Evolutionary conservation across 2,113 vertebrate species (phyloP).

Genomic region (Macrotus californicus): DNA sequence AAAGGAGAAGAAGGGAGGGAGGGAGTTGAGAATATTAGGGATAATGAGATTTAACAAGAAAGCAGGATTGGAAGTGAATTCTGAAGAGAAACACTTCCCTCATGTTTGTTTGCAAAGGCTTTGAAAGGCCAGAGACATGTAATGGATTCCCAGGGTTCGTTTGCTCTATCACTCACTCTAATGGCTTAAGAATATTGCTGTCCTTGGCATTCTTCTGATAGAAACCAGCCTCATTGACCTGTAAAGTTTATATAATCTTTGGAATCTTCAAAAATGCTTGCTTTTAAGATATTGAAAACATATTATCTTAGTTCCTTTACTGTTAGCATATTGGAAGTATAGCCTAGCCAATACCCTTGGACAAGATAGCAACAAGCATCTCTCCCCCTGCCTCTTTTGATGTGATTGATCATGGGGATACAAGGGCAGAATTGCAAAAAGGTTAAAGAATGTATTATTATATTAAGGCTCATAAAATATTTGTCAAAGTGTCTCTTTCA

Average conservation of each 20-base stretch:
- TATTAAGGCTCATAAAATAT: neutral
- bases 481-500: neutral
- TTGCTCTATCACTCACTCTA: neutral
- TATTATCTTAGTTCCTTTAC: neutral
- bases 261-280: neutral
- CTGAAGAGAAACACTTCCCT: neutral
- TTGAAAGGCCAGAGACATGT: neutral
- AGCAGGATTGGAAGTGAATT: neutral
- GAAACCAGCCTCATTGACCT: neutral
- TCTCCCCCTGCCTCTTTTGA: neutral
- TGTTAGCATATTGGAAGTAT: neutral
- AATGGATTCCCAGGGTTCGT: neutral
- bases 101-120: neutral
- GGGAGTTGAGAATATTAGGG: neutral
- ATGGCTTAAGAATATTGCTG: neutral
- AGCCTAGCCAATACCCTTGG: neutral
- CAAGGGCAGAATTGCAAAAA: neutral
- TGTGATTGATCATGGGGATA: neutral
- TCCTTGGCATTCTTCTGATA: neutral
- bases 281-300: neutral
- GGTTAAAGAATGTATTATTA: neutral
- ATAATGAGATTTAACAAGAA: neutral
- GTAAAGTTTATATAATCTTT: neutral
- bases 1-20: neutral
- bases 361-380: neutral